Conservation (phyloP, 2,113 vertebrate genomes). For the Vidua chalybeata region DNA sequence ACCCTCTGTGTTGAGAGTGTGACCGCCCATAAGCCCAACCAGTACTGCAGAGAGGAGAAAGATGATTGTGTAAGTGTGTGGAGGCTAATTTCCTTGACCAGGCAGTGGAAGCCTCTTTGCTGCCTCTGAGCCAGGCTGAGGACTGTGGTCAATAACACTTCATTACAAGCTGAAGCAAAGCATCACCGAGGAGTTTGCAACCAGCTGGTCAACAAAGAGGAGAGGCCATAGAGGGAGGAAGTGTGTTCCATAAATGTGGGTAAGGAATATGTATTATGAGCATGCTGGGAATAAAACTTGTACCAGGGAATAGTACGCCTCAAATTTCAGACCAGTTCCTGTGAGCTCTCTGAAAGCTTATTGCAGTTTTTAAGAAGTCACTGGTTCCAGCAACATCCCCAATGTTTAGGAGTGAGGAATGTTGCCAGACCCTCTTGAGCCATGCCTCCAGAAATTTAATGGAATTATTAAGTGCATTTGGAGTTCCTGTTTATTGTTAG, state of each 20-base stretch:
- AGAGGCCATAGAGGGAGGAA: not conserved
- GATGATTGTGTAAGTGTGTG: not conserved
- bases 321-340: conserved; percentile 38
- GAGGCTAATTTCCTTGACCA: not conserved
- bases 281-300: not conserved
- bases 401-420: not conserved
- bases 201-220: not conserved
- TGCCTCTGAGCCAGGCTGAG: not conserved
- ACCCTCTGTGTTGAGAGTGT: not conserved
- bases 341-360: conserved; percentile 15
- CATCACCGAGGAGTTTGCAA: conserved; percentile 6
- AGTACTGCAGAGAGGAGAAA: not conserved
- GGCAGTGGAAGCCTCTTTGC: not conserved
- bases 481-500: conserved; percentile 27
- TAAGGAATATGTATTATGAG: not conserved
- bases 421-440: not conserved
- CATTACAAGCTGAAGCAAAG: not conserved
- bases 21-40: not conserved
- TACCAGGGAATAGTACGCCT: not conserved
- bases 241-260: not conserved
- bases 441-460: not conserved
- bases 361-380: not conserved
- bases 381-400: not conserved
- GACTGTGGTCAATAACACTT: not conserved
- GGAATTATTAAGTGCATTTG: conserved; percentile 12